Base-by-base conservation (phyloP, 2,888 invertebrate species). In the Gastracanthus pulcherrimus region DNA sequence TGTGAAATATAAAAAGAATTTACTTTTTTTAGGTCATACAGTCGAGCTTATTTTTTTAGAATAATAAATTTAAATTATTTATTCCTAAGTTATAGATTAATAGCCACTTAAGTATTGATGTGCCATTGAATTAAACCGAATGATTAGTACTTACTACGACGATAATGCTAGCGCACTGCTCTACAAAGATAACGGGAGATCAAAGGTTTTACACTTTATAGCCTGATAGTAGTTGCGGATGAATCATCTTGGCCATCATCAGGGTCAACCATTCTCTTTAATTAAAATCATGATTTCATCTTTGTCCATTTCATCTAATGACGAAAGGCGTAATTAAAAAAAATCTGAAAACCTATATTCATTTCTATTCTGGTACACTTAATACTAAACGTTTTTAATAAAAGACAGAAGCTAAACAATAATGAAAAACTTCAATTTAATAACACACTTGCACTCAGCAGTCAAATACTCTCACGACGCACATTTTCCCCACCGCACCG, bases 161-260 rank as follows among this genome's bases (percentile, higher is more conserved):
- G 48, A 78, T 64, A 55, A 51, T 13, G 19, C 29, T n/a, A 31
- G 36, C 4, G 11, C 38, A 51, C 6, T 29, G 41, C 34, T 72
- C 58, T 58, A 45, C 38, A 66, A 64, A 72, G 72, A 79, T 79
- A 66, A 72, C 31, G 26, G 9, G 41, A 67, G 80, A 62, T 80
- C 75, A 80, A 80, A 75, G 75, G 80, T 75, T 80, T 69, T 23
- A 38, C 29, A 13, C 26, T 48, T 55, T 41, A 51, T 51, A 41
- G 19, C 34, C 3, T 29, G 23, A 16, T 23, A 3, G 51, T 29
- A 31, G 38, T 5, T 45, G n/a, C 0, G 23, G 34, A 5, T 48
- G 48, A 62, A 48, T 55, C 38, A 72, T n/a, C 6, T 23, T 55
- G 23, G 13, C 26, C 9, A n/a, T 26, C 71, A 9, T 36, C 51